Conservation (phyloP, 1,140 invertebrate genomes). For the Thrips palmi region DNA sequence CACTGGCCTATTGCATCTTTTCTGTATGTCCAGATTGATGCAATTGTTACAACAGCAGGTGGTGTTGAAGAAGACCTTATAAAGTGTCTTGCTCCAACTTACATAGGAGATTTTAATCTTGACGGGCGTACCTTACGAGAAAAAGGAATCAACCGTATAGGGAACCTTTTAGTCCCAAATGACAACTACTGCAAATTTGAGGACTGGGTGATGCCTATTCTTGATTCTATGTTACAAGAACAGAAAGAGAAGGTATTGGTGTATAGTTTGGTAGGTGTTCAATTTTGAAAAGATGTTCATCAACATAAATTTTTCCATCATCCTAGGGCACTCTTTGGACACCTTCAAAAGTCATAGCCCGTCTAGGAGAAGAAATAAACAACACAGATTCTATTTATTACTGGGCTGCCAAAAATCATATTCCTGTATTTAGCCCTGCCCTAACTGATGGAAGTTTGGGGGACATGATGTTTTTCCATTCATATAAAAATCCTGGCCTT, state of each 20-base stretch:
- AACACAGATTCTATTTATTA: constrained; percentile 89
- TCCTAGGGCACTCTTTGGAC: constrained; percentile 61
- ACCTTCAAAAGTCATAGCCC: constrained; percentile 71
- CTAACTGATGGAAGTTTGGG: constrained; percentile 96
- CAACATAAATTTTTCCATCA: too few species aligned
- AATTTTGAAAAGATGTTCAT: too few species aligned
- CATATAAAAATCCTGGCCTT: constrained; percentile 79
- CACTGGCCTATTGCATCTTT: constrained; percentile 8
- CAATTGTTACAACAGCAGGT: constrained; percentile 92
- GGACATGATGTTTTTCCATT: constrained; percentile 99
- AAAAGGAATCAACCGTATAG: constrained; percentile 89
- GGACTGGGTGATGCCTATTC: constrained; percentile 90
- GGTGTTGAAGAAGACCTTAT: constrained; percentile 99
- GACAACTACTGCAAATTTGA: constrained; percentile 98
- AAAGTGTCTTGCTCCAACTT: constrained; percentile 92
- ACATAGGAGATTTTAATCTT: constrained; percentile 76
- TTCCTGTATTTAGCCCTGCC: constrained; percentile 95
- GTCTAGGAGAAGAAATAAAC: constrained; percentile 79
- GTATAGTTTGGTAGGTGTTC: background rate
- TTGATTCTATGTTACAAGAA: constrained; percentile 81
- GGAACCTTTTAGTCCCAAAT: constrained; percentile 95
- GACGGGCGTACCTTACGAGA: constrained; percentile 59
- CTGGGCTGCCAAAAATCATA: constrained; percentile 95
- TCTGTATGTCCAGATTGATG: constrained; percentile 69
- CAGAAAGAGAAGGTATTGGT: constrained; percentile 47